Evolutionary conservation across 2,113 vertebrate species (phyloP).

Genomic region (Psophia crepitans): DNA sequence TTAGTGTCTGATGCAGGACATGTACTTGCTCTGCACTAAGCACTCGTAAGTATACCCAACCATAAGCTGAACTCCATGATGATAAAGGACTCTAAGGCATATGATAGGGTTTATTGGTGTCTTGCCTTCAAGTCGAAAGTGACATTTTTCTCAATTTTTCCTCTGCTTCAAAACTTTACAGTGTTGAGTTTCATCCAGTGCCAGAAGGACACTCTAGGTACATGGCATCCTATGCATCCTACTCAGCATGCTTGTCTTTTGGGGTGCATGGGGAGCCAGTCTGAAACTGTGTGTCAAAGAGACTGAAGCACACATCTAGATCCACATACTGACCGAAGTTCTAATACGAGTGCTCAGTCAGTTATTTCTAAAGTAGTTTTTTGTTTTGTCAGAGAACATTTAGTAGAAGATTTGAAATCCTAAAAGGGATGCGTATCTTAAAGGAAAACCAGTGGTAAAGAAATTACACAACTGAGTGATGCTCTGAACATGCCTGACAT

Average conservation of each 20-base stretch:
- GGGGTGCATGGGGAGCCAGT: not conserved
- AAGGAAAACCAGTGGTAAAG: not conserved
- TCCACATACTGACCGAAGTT: not conserved
- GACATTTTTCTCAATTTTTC: not conserved
- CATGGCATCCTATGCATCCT: not conserved
- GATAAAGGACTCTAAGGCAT: not conserved
- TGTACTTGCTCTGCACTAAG: not conserved
- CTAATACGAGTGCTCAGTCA: not conserved
- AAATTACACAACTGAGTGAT: not conserved
- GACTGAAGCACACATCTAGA: not conserved
- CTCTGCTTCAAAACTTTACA: not conserved
- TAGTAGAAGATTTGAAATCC: not conserved
- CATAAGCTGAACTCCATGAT: not conserved
- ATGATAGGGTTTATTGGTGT: not conserved
- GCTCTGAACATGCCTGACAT: not conserved
- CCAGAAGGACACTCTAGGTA: not conserved
- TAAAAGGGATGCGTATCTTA: not conserved
- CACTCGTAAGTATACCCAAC: accelerated
- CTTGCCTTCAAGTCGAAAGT: not conserved
- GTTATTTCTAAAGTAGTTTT: not conserved
- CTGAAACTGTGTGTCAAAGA: not conserved
- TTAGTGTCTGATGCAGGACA: not conserved
- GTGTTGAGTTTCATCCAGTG: not conserved
- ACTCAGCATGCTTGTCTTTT: not conserved
- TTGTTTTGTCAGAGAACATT: not conserved